Evolutionary conservation across 2,888 invertebrate species (phyloP).

Genomic region (Epirrhoe alternata): DNA sequence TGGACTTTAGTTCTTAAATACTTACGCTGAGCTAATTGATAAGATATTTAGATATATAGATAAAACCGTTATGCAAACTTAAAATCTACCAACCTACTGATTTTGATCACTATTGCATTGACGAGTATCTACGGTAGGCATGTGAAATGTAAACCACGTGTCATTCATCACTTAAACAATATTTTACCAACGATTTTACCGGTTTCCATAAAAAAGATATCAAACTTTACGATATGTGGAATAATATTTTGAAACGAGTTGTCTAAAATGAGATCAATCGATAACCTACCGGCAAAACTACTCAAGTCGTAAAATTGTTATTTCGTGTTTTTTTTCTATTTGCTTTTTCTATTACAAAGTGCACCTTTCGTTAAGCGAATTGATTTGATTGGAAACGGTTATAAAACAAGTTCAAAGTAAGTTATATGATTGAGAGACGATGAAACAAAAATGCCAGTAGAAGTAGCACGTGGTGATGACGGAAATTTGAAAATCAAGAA

Average conservation of each 20-base stretch:
- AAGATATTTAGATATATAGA: conserved; percentile 35
- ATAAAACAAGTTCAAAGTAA: conserved; percentile 12
- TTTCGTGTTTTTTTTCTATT: conserved; percentile 28
- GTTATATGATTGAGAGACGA: not conserved
- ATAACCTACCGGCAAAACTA: conserved; percentile 30
- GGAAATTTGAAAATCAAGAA: not conserved
- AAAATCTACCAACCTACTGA: not conserved
- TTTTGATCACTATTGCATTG: not conserved
- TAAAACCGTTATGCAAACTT: conserved; percentile 19
- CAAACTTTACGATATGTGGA: conserved; percentile 21
- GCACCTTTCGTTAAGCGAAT: conserved; percentile 34
- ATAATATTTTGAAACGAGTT: conserved; percentile 22
- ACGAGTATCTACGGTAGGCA: not conserved
- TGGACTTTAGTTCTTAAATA: conserved; percentile 34
- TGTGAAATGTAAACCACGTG: conserved; percentile 29
- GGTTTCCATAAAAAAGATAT: conserved; percentile 26
- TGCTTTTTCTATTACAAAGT: conserved; percentile 15
- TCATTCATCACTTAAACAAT: conserved; percentile 18
- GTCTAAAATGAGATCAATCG: conserved; percentile 30
- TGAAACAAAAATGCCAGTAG: not conserved
- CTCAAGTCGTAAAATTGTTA: conserved; percentile 34
- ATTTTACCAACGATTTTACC: conserved; percentile 15
- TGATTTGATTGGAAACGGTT: conserved; percentile 21
- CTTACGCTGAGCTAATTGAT: conserved; percentile 36
- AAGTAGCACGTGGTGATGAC: not conserved